Percentiles rank a stretch among this genome's conserved stretches.
These are phyloP conservation scores for Lydus trimaculatus DNA, from an alignment of 2,888 invertebrate genomes.

Conservation along the genomic window DNA sequence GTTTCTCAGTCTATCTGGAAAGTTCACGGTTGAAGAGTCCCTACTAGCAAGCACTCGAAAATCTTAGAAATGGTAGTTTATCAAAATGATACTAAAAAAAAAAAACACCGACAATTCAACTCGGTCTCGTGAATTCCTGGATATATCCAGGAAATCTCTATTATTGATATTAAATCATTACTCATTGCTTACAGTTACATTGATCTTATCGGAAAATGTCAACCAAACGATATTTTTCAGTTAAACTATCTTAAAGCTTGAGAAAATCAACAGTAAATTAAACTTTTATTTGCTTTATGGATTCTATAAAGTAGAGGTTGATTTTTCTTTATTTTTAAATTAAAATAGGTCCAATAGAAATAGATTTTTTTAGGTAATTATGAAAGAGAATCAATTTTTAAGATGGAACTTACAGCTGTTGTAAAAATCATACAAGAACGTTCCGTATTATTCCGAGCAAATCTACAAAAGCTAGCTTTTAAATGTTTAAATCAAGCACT, in stretches of 20 bases:
- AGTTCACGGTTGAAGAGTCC: background rate
- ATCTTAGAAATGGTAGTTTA: background rate
- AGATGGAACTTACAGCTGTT: no score
- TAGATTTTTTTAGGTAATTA: background rate
- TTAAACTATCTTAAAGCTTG: background rate
- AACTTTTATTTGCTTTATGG: no score
- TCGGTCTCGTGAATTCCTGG: background rate
- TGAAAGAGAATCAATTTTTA: background rate
- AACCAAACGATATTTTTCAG: background rate
- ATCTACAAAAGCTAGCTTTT: no score
- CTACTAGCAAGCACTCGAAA: background rate
- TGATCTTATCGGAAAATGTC: background rate
- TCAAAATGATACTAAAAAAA: background rate
- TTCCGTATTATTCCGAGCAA: no score
- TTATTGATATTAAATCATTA: constrained; percentile 2
- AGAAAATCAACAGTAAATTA: background rate
- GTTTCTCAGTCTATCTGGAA: background rate
- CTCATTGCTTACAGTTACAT: background rate
- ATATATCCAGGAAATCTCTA: background rate
- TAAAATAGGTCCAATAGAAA: background rate
- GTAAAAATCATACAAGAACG: no score
- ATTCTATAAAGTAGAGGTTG: no score
- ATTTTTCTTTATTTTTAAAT: no score
- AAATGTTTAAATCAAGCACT: no score
- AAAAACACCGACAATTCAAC: background rate